Percentiles rank a stretch among this genome's conserved stretches.
Evolutionary conservation across 2,113 vertebrate genomes (phyloP).

Genomic region (Lota lota): DNA sequence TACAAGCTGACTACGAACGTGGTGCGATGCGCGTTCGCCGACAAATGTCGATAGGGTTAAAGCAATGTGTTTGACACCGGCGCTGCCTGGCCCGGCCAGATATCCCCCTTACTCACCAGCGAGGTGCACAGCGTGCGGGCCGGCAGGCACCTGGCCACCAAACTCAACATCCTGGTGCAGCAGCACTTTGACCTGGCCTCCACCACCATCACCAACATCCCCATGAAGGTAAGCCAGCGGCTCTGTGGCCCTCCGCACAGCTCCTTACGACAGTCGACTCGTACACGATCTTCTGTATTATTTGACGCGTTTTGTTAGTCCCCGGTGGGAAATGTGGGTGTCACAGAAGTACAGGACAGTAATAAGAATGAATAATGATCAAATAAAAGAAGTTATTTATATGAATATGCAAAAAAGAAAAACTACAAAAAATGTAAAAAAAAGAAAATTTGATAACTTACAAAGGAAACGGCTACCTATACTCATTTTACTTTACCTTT

Average conservation of each 20-base stretch:
- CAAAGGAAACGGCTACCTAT: no score
- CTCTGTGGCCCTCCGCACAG: background rate
- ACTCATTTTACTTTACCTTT: background rate
- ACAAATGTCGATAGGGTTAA: no score
- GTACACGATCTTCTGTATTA: no score
- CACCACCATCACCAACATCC: conserved; percentile 98
- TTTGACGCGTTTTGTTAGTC: no score
- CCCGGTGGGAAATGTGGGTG: no score
- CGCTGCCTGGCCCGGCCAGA: conserved; percentile 26
- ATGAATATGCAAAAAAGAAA: background rate
- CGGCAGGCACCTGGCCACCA: conserved; percentile 90
- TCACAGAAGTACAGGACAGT: no score
- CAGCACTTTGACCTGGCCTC: conserved; percentile 98
- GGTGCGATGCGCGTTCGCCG: no score
- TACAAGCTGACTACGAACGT: no score
- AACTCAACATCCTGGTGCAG: conserved; percentile 95
- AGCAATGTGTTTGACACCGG: no score
- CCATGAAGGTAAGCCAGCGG: conserved; percentile 88
- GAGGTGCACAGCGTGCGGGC: conserved; percentile 97
- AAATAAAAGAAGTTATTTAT: conserved; percentile 1
- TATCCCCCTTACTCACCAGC: conserved; percentile 71
- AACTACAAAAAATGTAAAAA: no score
- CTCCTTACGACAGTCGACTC: no score
- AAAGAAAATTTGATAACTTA: no score
- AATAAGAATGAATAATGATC: background rate